Conservation (phyloP, 1,140 invertebrate genomes). For the Brachionus paranguensis region DNA sequence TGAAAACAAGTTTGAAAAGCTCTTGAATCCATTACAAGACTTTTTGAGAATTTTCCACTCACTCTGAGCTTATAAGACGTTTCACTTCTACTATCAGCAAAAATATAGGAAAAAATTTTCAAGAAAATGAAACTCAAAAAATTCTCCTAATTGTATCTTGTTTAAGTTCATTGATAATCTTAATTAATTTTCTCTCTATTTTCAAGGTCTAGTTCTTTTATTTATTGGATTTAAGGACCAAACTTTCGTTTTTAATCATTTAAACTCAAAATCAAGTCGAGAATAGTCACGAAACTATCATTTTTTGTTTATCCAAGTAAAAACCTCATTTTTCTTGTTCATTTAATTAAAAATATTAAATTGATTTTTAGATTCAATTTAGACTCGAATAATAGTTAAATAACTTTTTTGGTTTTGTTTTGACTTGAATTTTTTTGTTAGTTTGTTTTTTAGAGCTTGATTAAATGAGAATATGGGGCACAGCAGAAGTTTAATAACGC, state of each 20-base stretch:
- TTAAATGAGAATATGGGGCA: neutral
- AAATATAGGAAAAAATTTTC: neutral
- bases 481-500: neutral
- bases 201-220: slow-evolving; percentile 15
- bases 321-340: neutral
- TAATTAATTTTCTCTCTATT: neutral
- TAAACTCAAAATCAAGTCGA: neutral
- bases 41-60: neutral
- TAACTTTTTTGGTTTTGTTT: neutral
- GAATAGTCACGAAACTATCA: neutral
- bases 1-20: neutral
- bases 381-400: neutral
- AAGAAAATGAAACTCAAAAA: neutral
- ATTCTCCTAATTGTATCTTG: neutral
- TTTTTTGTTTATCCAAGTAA: neutral
- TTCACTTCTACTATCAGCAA: neutral
- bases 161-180: neutral
- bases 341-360: neutral
- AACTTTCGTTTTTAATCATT: neutral
- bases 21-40: neutral
- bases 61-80: neutral
- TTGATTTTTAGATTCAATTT: neutral
- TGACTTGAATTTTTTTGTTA: neutral
- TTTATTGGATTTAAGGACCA: neutral
- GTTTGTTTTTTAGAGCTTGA: neutral